A percentile compares a stretch with the other conserved stretches of the same genome.
These are phyloP conservation scores for Neoniphon sammara DNA, from an alignment of 2,797 vertebrate genomes.

Conservation along the genomic window DNA sequence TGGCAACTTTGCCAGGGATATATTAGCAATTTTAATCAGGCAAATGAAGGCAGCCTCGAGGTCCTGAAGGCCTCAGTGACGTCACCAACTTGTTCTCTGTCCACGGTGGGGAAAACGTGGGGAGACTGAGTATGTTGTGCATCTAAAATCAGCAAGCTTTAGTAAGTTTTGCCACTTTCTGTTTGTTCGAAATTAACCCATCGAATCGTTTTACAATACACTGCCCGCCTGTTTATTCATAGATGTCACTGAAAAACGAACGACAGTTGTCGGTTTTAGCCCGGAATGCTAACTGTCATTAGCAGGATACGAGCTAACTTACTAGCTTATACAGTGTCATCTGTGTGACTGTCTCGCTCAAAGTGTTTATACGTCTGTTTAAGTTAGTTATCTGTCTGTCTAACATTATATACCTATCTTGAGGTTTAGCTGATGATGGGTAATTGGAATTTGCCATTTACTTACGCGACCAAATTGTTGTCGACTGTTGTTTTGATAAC, in stretches of 20 bases:
- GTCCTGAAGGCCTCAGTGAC: conserved; percentile 55
- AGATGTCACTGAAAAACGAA: background rate
- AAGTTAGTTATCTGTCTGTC: no score
- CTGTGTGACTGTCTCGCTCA: no score
- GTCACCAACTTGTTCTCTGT: conserved; percentile 43
- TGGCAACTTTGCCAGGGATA: background rate
- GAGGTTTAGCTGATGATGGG: no score
- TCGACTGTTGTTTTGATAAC: no score
- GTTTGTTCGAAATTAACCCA: rapidly evolving
- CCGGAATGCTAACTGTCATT: conserved; percentile 50
- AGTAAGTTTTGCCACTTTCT: conserved; percentile 23
- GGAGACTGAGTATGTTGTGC: background rate
- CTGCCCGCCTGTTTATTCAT: background rate
- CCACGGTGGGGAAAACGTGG: conserved; percentile 74
- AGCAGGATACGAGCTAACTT: no score
- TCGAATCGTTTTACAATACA: rapidly evolving
- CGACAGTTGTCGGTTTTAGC: conserved; percentile 38
- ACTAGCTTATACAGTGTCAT: no score
- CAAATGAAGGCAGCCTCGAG: conserved; percentile 41
- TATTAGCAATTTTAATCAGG: conserved; percentile 66
- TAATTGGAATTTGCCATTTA: background rate
- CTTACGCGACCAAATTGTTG: no score
- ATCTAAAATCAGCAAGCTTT: background rate
- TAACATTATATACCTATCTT: no score
- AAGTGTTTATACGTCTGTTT: no score